Conservation (phyloP, 2,797 vertebrate species). For the Typhlichthys subterraneus region DNA sequence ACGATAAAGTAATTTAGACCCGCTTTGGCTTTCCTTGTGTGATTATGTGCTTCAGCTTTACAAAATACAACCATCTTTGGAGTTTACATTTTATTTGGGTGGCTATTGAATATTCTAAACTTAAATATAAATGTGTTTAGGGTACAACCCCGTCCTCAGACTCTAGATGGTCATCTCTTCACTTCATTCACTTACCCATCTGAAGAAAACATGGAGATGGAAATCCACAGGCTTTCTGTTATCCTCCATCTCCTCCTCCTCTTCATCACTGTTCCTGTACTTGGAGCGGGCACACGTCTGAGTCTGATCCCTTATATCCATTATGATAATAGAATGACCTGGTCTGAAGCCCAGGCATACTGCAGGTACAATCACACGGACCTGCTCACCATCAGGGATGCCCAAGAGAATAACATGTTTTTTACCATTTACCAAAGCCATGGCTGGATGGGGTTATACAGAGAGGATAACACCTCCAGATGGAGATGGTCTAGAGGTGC, state of each 20-base stretch:
- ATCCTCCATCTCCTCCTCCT: not conserved
- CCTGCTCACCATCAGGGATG: slow-evolving; percentile 19
- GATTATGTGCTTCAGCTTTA: no score
- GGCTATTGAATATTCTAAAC: no score
- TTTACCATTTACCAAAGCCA: no score
- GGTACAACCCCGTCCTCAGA: no score
- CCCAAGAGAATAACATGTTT: not conserved
- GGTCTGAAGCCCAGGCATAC: not conserved
- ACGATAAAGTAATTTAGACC: no score
- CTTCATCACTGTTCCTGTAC: slow-evolving; percentile 1
- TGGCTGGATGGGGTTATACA: slow-evolving; percentile 34
- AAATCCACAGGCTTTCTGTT: not conserved
- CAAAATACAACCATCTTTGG: no score
- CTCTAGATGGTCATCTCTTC: no score
- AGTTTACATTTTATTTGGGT: no score
- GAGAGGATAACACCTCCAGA: accelerated
- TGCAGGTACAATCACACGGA: not conserved
- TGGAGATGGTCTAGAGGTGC: slow-evolving; percentile 39
- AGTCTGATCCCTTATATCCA: not conserved
- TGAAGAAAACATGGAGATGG: not conserved
- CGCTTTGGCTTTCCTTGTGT: no score
- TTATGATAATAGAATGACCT: accelerated
- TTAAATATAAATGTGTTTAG: no score
- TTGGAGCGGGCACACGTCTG: accelerated
- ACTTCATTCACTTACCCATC: no score